Base-by-base conservation (phyloP, 1,140 invertebrate genomes). In the Reticulitermes speratus region DNA sequence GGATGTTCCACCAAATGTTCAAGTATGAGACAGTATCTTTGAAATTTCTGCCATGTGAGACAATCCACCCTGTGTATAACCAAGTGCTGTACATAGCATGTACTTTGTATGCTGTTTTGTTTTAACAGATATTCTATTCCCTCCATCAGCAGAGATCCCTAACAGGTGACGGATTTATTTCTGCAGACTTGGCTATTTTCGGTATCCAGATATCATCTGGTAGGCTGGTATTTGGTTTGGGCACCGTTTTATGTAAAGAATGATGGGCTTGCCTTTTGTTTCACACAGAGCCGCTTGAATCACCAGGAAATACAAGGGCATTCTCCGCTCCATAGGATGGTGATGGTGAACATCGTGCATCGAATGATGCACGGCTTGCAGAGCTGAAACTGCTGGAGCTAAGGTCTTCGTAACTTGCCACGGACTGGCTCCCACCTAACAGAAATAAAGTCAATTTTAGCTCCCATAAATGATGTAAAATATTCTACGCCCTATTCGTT, bases 361-460 rank as follows among this genome's bases (percentile, higher is more conserved):
- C 95, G n/a, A 96, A 91, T 3, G 96, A 96, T 2, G 95, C 94
- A 82, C 95, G 93, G 88, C 95, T 96, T 7, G 95, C 94, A 8
- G 96, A 96, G 89, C 95, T 96, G 88, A 96, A 95, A 89, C 95
- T 96, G 89, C 96, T 96, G 14, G 95, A 94, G 89, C 96, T 96
- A 75, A 96, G 89, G 88, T 96, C 96, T 88, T 96, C 96, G 52
- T 94, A 94, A 87, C 92, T 93, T n/a, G 92, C 92, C 83, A 92
- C 90, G 14, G 93, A 93, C 83, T 93, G 93, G 89, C 92, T 92
- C 9, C 92, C 92, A 89, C 93, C 93, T 94, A 90, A 32, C 90
- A 91, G 87, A 88, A 87, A 86, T 25, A 87, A 84, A 21, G 84
- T 25, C 59, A 82, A 32, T 44, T n/a, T 55, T 55, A 55, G 52